Base-by-base conservation (phyloP, 2,797 vertebrate species). In the Eleutherodactylus coqui region DNA sequence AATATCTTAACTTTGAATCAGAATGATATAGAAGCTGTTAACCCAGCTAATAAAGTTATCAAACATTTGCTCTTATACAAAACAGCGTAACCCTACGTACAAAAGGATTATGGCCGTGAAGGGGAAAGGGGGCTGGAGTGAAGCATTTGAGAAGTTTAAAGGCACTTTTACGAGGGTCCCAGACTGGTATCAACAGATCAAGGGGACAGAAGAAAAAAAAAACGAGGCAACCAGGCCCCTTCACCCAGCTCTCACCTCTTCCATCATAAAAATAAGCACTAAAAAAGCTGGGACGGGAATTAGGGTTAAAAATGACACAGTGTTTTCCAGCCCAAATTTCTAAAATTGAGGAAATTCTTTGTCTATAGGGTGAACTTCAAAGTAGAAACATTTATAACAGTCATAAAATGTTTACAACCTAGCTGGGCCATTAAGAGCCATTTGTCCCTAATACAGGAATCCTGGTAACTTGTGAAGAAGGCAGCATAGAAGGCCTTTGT, bases 311-410 rank as follows among this genome's bases (percentile, higher is more conserved):
- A 84, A 80, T 78, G 49, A 82, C 58, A 86, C 78, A 86, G 27
- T 67, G 75, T 80, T 84, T 84, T 87, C 45, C 77, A 87, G 55
- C 89, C 91, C 89, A 93, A 93, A 94, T 94, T 93, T 92, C 92
- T 92, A 92, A 93, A 93, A 93, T 93, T 92, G 92, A 94, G 92
- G 92, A 94, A 93, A 94, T 92, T 93, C 92, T 92, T 90, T 36
- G 87, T 81, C 79, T 90, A 84, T 85, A 51, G 82, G 75, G 87
- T 79, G 89, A 91, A 92, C 93, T 93, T 94, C 93, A 94, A 94
- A 94, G 92, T 91, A 90, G 77, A 69, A 90, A 89, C 91, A 92
- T 92, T 93, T 93, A 93, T 92, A 92, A 93, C 88, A 86, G 92
- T 90, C 91, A 89, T 93, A 94, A 94, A 90, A 92, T 89, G 92